These are phyloP conservation scores for Xenopus borealis DNA, from an alignment of 2,113 vertebrate genomes.

Conservation along the genomic window DNA sequence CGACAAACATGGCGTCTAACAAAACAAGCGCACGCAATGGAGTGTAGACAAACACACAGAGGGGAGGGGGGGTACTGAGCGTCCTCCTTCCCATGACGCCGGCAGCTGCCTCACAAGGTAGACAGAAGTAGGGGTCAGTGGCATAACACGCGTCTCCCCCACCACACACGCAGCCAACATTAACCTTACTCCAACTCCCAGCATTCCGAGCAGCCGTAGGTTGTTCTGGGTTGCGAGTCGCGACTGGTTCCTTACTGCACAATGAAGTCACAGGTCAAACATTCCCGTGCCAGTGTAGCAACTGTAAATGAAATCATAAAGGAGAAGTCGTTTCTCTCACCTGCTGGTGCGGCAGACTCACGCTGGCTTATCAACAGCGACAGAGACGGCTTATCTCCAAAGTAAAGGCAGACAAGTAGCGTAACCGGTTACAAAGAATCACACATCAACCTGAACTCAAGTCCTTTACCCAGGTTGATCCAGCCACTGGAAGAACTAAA, in stretches of 20 bases:
- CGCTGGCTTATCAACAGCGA: not conserved
- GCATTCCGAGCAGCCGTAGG: not conserved
- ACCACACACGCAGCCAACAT: no score
- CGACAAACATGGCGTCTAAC: conserved; percentile 48
- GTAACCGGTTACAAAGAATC: not conserved
- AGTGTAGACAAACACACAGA: no score
- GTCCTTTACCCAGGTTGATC: not conserved
- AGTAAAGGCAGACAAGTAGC: no score
- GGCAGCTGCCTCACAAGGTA: not conserved
- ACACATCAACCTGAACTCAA: not conserved
- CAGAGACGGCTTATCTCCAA: not conserved
- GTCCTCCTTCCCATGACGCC: not conserved
- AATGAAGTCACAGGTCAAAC: no score
- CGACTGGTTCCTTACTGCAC: no score
- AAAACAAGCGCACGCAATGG: not conserved
- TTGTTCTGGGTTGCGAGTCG: no score
- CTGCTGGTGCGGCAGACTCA: not conserved
- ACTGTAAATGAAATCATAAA: not conserved
- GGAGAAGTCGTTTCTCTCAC: not conserved
- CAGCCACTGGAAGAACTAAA: not conserved
- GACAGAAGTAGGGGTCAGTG: not conserved
- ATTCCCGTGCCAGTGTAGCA: no score
- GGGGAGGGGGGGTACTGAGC: not conserved
- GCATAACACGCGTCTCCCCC: not conserved
- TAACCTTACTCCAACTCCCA: not conserved